These are phyloP conservation scores for Coptodon rendalli DNA, from an alignment of 2,113 vertebrate species.

Conservation along the genomic window DNA sequence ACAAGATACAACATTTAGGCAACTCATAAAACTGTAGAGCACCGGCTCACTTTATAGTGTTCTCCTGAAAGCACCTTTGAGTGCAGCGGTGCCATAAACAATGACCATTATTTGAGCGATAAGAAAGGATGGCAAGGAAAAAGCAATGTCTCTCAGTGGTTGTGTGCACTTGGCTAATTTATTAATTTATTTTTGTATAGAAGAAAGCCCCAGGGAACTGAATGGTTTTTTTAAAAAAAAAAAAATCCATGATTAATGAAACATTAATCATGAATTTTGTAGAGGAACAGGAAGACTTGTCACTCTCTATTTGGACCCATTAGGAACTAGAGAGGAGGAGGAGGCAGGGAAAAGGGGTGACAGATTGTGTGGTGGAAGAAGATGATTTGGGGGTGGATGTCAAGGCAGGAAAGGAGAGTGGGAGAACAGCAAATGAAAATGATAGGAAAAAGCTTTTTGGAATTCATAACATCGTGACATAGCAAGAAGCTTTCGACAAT, in stretches of 20 bases:
- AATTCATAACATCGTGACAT: conserved; percentile 57
- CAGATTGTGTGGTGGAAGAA: conserved; percentile 8
- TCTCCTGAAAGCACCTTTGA: conserved; percentile 49
- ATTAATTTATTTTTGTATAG: conserved; percentile 67
- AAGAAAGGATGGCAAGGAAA: conserved; percentile 44
- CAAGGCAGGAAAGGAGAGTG: conserved; percentile 22
- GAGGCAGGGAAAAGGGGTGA: conserved; percentile 39
- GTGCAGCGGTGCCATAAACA: conserved; percentile 65
- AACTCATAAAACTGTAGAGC: conserved; percentile 55
- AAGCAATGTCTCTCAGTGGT: conserved; percentile 45
- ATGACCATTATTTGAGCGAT: conserved; percentile 57
- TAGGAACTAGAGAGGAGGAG: conserved; percentile 37
- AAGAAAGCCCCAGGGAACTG: conserved; percentile 56
- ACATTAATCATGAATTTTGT: conserved; percentile 75
- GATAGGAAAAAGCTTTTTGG: conserved; percentile 28
- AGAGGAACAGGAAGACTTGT: conserved; percentile 71
- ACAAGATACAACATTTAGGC: conserved; percentile 63
- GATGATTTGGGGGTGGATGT: conserved; percentile 40
- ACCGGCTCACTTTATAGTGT: conserved; percentile 38
- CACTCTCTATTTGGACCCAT: conserved; percentile 68
- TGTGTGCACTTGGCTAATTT: conserved; percentile 45
- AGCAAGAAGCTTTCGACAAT: conserved; percentile 27
- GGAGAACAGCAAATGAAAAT: conserved; percentile 23
- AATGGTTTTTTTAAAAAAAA: conserved; percentile 72
- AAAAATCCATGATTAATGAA: conserved; percentile 69